A percentile compares a stretch with the other conserved stretches of the same genome.
Conservation (phyloP, 2,113 vertebrate genomes). For the Silurus meridionalis region DNA sequence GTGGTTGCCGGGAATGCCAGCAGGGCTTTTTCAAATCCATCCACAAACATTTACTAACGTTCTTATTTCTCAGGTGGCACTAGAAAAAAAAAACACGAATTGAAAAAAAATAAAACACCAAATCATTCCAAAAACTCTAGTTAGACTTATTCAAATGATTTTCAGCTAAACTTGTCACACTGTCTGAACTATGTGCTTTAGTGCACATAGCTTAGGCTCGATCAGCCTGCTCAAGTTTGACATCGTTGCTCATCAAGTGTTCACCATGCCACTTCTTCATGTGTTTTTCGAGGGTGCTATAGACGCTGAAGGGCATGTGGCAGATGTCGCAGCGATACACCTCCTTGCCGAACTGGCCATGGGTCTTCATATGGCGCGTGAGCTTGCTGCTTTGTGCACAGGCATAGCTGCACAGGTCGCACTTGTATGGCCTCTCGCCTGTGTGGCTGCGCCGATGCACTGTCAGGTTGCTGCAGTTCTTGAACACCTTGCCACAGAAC, state of each 20-base stretch:
- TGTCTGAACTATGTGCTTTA: constrained; percentile 53
- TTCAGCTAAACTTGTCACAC: constrained; percentile 71
- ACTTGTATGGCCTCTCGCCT: constrained; percentile 98
- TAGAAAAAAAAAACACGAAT: constrained; percentile 59
- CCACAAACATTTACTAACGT: constrained; percentile 67
- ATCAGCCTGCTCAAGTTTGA: constrained; percentile 98
- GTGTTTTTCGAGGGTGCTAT: constrained; percentile 99
- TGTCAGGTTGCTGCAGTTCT: constrained; percentile 99
- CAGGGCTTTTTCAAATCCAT: constrained; percentile 80
- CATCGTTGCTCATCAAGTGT: constrained; percentile 98
- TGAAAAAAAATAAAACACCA: constrained; percentile 53
- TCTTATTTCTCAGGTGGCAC: constrained; percentile 86
- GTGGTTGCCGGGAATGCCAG: constrained; percentile 80
- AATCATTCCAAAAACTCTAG: constrained; percentile 64
- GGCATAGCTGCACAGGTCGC: constrained; percentile 99
- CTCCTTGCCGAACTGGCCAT: constrained; percentile 99
- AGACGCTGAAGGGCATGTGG: constrained; percentile 99
- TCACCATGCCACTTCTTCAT: constrained; percentile 99
- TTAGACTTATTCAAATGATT: constrained; percentile 63
- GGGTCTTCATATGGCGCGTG: constrained; percentile 99
- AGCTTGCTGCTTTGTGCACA: constrained; percentile 99
- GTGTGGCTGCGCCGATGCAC: constrained; percentile 99
- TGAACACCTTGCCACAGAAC: constrained; percentile 99
- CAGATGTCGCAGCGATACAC: constrained; percentile 99
- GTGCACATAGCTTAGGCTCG: constrained; percentile 77